Percentiles rank a stretch among this genome's conserved stretches.
Conservation (phyloP, 2,113 vertebrate genomes). For the Microtus montanus region DNA sequence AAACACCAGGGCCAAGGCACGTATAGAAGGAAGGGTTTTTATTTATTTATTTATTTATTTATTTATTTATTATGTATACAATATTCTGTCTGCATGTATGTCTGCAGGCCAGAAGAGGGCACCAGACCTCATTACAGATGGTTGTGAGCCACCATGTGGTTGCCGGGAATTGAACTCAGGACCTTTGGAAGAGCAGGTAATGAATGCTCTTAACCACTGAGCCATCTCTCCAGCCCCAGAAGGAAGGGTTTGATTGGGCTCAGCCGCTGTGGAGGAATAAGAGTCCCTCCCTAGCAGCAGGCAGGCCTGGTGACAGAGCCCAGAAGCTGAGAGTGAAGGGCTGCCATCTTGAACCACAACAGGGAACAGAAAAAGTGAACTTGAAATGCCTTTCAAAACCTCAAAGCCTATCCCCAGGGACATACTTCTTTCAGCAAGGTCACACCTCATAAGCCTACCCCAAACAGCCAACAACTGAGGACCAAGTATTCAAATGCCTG, state of each 20-base stretch:
- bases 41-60: no score
- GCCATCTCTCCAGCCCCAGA: no score
- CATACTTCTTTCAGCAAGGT: neutral
- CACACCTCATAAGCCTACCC: neutral
- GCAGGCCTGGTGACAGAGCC: neutral
- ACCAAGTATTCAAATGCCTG: neutral
- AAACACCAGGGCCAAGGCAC: neutral
- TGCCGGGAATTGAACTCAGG: no score
- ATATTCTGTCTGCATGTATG: no score
- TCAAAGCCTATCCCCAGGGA: neutral
- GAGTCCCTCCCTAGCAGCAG: neutral
- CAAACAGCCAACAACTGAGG: neutral
- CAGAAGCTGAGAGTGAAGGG: fast-evolving
- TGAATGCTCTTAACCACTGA: no score
- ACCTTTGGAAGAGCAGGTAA: no score
- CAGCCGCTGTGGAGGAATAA: no score
- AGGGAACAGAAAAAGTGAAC: neutral
- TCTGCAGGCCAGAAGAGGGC: no score
- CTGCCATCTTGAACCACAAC: neutral
- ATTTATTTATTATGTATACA: no score
- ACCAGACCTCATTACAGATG: no score
- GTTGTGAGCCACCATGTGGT: no score
- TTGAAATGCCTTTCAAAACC: neutral
- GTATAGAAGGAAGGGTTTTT: neutral
- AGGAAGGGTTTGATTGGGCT: neutral